Evolutionary conservation across 2,797 vertebrate species (phyloP).

Genomic region (Acridotheres tristis): DNA sequence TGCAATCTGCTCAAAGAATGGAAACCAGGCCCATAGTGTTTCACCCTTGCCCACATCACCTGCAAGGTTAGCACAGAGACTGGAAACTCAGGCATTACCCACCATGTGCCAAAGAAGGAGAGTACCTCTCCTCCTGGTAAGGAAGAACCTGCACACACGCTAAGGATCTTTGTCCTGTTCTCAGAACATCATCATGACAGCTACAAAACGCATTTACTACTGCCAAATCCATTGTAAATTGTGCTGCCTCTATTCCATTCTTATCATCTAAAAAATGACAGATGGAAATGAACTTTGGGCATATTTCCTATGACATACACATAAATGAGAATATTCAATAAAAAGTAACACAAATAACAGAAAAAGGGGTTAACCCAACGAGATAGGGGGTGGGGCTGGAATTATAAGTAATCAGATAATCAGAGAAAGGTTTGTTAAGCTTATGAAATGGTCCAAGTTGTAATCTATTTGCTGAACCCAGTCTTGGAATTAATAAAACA

Average conservation of each 20-base stretch:
- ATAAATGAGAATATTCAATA: conserved; percentile 15
- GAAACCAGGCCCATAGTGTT: not conserved
- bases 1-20: not conserved
- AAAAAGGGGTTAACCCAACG: not conserved
- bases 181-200: not conserved
- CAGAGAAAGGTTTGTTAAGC: conserved; percentile 27
- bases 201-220: conserved; percentile 7
- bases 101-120: not conserved
- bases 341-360: conserved; percentile 14
- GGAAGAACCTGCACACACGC: not conserved
- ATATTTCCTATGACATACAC: not conserved
- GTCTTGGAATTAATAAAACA: conserved; percentile 76
- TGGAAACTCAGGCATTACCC: not conserved
- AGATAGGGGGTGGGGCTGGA: not conserved
- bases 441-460: conserved; percentile 19
- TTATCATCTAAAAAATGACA: not conserved
- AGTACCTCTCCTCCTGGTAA: not conserved
- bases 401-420: conserved; percentile 25
- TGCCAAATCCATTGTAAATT: not conserved
- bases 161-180: not conserved
- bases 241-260: not conserved
- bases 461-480: conserved; percentile 66
- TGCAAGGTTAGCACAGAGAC: not conserved
- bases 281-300: not conserved
- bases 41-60: not conserved